phyloP scores from a whole-genome alignment of 2,797 vertebrate species.

The Phoebastria nigripes region DNA sequence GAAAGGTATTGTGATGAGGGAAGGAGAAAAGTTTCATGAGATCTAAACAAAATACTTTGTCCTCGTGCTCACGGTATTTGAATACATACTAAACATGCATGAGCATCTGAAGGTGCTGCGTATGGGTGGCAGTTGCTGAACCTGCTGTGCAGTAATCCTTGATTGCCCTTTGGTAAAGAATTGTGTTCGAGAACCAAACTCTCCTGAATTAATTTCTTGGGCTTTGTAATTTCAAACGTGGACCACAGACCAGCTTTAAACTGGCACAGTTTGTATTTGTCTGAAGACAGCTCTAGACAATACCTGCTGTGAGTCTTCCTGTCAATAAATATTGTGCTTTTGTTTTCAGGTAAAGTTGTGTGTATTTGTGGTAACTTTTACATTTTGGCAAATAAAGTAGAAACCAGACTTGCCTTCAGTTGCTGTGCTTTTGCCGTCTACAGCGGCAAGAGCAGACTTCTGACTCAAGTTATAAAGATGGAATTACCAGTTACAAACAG shows the following conservation, averaged over 20 bases:
- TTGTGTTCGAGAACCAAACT: rapidly evolving
- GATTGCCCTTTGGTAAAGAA: rapidly evolving
- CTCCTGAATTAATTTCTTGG: too few species aligned
- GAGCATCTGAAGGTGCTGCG: not conserved
- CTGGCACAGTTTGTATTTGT: not conserved
- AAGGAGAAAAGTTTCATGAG: rapidly evolving
- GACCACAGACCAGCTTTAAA: rapidly evolving
- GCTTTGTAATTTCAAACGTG: rapidly evolving
- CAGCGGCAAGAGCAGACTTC: not conserved
- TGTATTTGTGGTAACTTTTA: rapidly evolving
- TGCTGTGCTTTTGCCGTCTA: rapidly evolving
- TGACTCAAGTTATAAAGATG: rapidly evolving
- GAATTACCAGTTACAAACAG: not conserved
- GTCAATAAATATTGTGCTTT: not conserved
- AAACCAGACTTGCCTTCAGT: not conserved
- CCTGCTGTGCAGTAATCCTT: not conserved
- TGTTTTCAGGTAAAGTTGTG: rapidly evolving
- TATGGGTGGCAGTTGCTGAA: not conserved
- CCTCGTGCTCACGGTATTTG: rapidly evolving
- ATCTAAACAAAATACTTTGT: not conserved
- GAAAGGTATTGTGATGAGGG: not conserved
- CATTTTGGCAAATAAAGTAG: not conserved
- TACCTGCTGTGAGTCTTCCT: not conserved
- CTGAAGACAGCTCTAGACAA: not conserved
- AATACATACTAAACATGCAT: rapidly evolving